Evolutionary conservation across 2,797 vertebrate species (phyloP).

Genomic region (Tenualosa thibaudeaui): DNA sequence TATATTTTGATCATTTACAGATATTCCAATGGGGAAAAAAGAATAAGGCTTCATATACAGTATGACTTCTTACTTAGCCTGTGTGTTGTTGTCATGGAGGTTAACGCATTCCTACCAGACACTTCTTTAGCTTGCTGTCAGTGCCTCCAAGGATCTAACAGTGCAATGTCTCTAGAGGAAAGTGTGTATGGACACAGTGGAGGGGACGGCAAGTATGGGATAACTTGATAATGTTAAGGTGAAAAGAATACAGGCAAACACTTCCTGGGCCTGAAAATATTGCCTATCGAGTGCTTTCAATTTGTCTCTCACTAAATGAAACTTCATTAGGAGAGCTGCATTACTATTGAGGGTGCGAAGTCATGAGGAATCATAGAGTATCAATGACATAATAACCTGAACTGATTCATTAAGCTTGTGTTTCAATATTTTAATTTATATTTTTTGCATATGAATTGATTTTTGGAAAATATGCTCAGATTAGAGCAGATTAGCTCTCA

Average conservation of each 20-base stretch:
- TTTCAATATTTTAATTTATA: background rate
- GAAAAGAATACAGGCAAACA: slow-evolving; percentile 4
- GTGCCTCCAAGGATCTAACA: background rate
- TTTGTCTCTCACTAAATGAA: background rate
- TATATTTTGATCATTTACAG: background rate
- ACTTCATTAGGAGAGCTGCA: background rate
- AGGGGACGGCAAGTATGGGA: background rate
- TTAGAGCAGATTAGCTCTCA: background rate
- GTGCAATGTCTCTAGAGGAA: background rate
- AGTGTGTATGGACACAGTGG: background rate
- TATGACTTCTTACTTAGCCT: background rate
- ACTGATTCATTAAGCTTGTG: background rate
- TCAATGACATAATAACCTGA: background rate
- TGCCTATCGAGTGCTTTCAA: background rate
- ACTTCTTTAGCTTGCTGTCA: background rate
- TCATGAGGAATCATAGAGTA: background rate
- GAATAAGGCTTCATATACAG: background rate
- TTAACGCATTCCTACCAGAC: background rate
- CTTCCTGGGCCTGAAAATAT: background rate
- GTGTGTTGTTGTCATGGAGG: background rate
- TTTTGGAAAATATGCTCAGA: background rate
- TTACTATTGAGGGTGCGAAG: background rate
- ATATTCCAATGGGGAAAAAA: background rate
- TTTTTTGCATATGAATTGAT: background rate
- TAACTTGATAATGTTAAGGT: slow-evolving; percentile 14